Conservation (phyloP, 2,888 invertebrate genomes). For the Ceriagrion tenellum region DNA sequence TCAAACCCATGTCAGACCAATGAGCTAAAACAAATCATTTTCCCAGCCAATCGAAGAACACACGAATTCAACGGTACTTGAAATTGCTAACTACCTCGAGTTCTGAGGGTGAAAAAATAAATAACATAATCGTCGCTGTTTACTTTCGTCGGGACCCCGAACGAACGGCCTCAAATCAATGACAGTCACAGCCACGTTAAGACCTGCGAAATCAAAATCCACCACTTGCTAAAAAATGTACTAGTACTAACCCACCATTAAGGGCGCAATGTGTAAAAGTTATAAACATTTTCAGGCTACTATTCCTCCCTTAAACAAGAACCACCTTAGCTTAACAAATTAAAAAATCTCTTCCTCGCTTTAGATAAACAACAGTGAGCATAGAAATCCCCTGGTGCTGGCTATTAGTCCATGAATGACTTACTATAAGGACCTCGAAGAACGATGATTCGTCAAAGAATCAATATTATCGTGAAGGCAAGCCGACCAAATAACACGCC, state of each 20-base stretch:
- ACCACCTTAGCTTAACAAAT: not conserved
- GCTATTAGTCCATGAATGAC: not conserved
- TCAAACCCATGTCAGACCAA: too few species aligned
- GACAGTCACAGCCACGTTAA: not conserved
- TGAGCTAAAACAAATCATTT: too few species aligned
- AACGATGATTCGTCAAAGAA: slow-evolving; percentile 41
- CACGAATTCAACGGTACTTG: too few species aligned
- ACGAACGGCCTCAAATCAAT: not conserved
- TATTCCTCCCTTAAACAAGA: too few species aligned
- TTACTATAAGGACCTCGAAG: not conserved
- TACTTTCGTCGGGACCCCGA: not conserved
- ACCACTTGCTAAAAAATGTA: not conserved
- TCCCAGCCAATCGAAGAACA: too few species aligned
- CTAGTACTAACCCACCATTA: not conserved
- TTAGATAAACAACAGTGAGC: not conserved
- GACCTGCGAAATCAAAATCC: not conserved
- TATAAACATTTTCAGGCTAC: not conserved
- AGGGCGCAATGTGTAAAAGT: not conserved
- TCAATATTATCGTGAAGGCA: slow-evolving; percentile 61
- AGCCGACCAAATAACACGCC: slow-evolving; percentile 56
- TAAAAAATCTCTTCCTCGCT: not conserved
- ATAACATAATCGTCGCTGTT: not conserved
- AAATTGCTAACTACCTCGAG: too few species aligned
- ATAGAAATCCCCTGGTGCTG: not conserved
- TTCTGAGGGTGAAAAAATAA: too few species aligned